A percentile compares a stretch with the other conserved stretches of the same genome.
phyloP scores from a whole-genome alignment of 2,888 invertebrate species.

The Galerucella calmariensis region DNA sequence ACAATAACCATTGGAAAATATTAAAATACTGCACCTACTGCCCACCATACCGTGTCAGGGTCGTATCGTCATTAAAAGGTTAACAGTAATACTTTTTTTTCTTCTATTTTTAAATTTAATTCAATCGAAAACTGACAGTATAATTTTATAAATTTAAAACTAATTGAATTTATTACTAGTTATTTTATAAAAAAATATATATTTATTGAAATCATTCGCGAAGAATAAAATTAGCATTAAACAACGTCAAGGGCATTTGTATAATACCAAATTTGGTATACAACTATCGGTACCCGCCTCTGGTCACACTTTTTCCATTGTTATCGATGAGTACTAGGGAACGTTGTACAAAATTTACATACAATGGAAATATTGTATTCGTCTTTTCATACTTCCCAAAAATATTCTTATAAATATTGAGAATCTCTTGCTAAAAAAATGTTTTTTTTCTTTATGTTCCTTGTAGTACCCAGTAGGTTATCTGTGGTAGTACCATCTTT shows the following conservation, averaged over 20 bases:
- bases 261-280: neutral
- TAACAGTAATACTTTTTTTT: no score
- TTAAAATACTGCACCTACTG: constrained; percentile 53
- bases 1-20: constrained; percentile 49
- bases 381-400: constrained; percentile 60
- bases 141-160: no score
- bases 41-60: constrained; percentile 39
- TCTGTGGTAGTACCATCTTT: no score
- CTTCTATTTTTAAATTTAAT: no score
- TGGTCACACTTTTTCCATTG: constrained; percentile 45
- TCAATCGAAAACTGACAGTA: neutral
- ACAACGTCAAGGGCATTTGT: neutral
- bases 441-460: neutral
- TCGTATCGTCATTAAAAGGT: constrained; percentile 19
- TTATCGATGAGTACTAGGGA: constrained; percentile 55
- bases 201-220: neutral
- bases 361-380: constrained; percentile 59
- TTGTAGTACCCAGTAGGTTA: no score
- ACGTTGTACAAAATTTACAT: constrained; percentile 55
- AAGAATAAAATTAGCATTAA: neutral
- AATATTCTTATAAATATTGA: constrained; percentile 48
- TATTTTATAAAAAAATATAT: neutral
- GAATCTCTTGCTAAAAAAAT: neutral
- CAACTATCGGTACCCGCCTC: constrained; percentile 30
- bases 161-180: no score